Conservation (phyloP, 2,888 invertebrate genomes). For the Tricholauxania praeusta region DNA sequence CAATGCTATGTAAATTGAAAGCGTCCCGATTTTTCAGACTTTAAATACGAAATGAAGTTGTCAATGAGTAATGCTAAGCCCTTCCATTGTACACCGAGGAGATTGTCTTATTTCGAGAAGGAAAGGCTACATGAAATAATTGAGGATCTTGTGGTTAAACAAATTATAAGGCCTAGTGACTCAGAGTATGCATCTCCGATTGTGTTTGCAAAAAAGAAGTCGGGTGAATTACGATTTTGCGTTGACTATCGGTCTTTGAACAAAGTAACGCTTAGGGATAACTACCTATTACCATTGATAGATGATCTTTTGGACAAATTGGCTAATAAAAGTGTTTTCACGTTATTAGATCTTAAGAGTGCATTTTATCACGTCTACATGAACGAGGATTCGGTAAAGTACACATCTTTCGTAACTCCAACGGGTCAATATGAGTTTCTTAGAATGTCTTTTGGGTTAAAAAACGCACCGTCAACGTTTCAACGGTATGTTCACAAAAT, state of each 20-base stretch:
- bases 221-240: constrained; percentile 40
- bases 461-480: constrained; percentile 37
- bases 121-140: constrained; percentile 36
- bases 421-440: constrained; percentile 29
- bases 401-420: constrained; percentile 32
- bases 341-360: constrained; percentile 24
- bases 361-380: constrained; percentile 29
- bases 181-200: constrained; percentile 43
- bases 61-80: constrained; percentile 35
- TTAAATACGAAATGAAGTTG: constrained; percentile 42
- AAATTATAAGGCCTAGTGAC: constrained; percentile 37
- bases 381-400: constrained; percentile 20
- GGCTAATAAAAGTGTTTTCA: constrained; percentile 15
- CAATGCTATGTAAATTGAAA: constrained; percentile 35
- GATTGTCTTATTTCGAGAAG: constrained; percentile 40
- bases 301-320: constrained; percentile 17
- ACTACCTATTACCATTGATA: constrained; percentile 21
- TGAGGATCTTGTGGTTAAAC: constrained; percentile 31
- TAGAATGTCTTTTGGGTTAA: constrained; percentile 42
- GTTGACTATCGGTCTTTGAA: constrained; percentile 43
- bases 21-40: constrained; percentile 37
- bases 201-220: constrained; percentile 40
- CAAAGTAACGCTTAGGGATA: constrained; percentile 31
- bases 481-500: constrained; percentile 38
- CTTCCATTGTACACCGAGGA: constrained; percentile 39